Base-by-base conservation (phyloP, 2,113 vertebrate genomes). In the Pithys albifrons region DNA sequence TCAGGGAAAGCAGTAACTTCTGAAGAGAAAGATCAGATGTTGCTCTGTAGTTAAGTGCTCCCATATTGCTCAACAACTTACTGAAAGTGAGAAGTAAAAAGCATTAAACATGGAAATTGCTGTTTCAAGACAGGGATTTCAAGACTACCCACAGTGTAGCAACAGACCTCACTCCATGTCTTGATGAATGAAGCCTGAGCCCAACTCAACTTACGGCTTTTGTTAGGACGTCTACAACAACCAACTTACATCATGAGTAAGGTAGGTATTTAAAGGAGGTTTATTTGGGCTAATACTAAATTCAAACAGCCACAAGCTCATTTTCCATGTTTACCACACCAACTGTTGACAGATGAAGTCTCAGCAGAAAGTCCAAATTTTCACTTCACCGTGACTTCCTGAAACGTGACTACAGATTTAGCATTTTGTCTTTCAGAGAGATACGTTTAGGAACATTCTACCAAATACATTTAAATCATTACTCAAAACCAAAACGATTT, bases 281-380 rank as follows among this genome's bases (percentile, higher is more conserved):
- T 96, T 97, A 95, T 95, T 96, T 0, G 93, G 93, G 92, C 96
- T 78, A 96, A 87, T 88, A 87, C 83, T 96, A 87, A 96, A 89
- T 78, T 82, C 83, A 91, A 91, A 96, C 96, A 96, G 83, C 93
- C 73, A 94, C 92, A 96, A 94, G 73, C 79, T 92, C 12, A 86
- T 92, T 93, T 90, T 89, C 62, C 77, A 95, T 49, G 74, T 91
- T 96, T 89, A 92, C 70, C 83, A 92, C 70, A 93, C 15, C 71
- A 84, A 77, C 75, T 57, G 72, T 88, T 93, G 75, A 95, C 65
- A 95, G 80, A 93, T 48, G 49, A 94, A 93, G 33, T 91, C 83
- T 90, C 88, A 91, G 79, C 48, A 83, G 43, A 83, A 85, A 92
- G 57, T 91, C 64, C 71, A 88, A 85, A 70, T 93, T 91, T 93